Conservation (phyloP, 1,140 invertebrate species). For the Sitophilus oryzae region DNA sequence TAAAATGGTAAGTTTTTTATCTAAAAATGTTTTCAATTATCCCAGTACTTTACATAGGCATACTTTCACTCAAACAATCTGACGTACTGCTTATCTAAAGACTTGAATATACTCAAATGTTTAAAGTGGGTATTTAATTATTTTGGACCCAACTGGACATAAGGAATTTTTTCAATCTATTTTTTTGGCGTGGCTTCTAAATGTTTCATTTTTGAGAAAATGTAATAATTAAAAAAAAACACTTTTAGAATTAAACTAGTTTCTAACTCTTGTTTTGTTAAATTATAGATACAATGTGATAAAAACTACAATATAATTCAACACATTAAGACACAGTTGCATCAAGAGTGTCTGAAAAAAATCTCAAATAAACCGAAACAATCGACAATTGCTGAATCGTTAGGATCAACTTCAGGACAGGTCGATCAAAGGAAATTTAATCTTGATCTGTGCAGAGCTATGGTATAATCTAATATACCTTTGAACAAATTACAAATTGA, state of each 20-base stretch:
- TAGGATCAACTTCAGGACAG: not conserved
- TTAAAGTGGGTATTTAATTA: not conserved
- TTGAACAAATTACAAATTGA: conserved; percentile 14
- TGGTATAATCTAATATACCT: conserved; percentile 14
- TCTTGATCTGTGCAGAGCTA: conserved; percentile 11
- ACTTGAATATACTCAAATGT: no score
- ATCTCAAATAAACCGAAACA: not conserved
- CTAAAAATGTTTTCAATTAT: no score
- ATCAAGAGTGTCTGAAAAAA: conserved; percentile 1
- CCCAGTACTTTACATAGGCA: no score
- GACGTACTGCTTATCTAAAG: no score
- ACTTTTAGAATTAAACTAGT: not conserved
- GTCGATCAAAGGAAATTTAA: conserved; percentile 13
- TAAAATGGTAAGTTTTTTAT: no score
- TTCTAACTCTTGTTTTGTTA: not conserved
- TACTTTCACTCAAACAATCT: no score
- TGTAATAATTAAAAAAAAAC: not conserved
- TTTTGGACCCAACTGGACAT: no score
- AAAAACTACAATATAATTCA: conserved; percentile 6
- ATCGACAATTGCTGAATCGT: not conserved
- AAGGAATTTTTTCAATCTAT: no score
- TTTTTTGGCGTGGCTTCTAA: no score
- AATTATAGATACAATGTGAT: conserved; percentile 5
- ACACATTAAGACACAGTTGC: not conserved
- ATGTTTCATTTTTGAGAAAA: conserved; percentile 1